Percentiles rank a stretch among this genome's conserved stretches.
Conservation (phyloP, 2,113 vertebrate species). For the Megaceryle maxima region DNA sequence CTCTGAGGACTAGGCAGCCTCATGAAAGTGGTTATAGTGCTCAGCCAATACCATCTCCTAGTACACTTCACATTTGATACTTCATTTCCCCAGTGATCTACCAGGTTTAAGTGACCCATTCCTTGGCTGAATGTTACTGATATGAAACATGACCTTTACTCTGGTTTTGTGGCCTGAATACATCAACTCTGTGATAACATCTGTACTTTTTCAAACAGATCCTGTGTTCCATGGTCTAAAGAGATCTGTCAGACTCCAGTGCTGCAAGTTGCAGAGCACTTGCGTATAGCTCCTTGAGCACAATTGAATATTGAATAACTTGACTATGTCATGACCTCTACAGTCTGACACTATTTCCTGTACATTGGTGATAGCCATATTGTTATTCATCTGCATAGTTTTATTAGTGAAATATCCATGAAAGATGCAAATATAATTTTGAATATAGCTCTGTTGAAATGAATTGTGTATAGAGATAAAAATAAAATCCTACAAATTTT, state of each 20-base stretch:
- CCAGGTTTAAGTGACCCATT: background rate
- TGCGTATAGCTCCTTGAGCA: background rate
- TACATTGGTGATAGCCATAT: background rate
- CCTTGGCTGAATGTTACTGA: background rate
- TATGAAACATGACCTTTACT: background rate
- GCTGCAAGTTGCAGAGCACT: background rate
- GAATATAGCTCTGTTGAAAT: background rate
- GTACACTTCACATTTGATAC: background rate
- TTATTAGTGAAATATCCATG: conserved; percentile 12
- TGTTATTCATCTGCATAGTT: background rate
- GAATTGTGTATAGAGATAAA: background rate
- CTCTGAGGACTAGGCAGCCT: background rate
- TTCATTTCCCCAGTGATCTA: background rate
- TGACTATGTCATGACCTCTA: background rate
- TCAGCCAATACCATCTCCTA: background rate
- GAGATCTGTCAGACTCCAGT: background rate
- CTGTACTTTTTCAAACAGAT: background rate
- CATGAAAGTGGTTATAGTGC: rapidly evolving
- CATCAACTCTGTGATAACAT: background rate
- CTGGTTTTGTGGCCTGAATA: background rate
- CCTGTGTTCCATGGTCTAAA: background rate
- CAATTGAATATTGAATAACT: background rate
- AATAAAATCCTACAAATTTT: background rate
- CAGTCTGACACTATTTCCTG: background rate
- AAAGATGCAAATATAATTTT: conserved; percentile 21